Evolutionary conservation across 2,797 vertebrate genomes (phyloP).

Genomic region (Poeciliopsis infans): DNA sequence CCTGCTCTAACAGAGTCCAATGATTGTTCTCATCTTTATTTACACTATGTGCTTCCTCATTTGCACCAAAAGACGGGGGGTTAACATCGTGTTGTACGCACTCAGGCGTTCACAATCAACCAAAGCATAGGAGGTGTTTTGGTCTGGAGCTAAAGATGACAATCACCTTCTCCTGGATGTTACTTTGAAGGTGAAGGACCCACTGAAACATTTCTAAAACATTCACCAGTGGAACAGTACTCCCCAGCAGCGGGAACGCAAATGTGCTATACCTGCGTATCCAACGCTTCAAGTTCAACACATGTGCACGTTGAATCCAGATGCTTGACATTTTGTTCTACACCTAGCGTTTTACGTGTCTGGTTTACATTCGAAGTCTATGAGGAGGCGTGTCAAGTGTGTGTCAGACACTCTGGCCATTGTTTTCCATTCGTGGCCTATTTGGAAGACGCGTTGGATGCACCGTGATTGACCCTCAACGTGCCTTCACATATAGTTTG

Average conservation of each 20-base stretch:
- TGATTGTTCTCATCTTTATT: conserved; percentile 68
- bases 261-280: no score
- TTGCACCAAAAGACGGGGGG: conserved; percentile 25
- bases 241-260: neutral
- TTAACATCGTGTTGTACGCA: conserved; percentile 19
- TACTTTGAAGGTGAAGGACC: neutral
- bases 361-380: no score
- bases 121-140: neutral
- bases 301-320: no score
- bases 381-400: no score
- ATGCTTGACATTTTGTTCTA: no score
- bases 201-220: neutral
- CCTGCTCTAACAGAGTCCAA: conserved; percentile 60
- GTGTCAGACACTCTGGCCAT: no score
- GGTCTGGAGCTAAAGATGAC: neutral
- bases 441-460: no score
- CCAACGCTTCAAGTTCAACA: no score
- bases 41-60: conserved; percentile 46
- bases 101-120: neutral
- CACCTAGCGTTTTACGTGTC: no score
- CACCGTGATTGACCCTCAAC: no score
- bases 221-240: neutral
- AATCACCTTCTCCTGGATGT: neutral
- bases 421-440: no score
- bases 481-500: no score